Conservation (phyloP, 1,140 invertebrate genomes). For the Formica exsecta region DNA sequence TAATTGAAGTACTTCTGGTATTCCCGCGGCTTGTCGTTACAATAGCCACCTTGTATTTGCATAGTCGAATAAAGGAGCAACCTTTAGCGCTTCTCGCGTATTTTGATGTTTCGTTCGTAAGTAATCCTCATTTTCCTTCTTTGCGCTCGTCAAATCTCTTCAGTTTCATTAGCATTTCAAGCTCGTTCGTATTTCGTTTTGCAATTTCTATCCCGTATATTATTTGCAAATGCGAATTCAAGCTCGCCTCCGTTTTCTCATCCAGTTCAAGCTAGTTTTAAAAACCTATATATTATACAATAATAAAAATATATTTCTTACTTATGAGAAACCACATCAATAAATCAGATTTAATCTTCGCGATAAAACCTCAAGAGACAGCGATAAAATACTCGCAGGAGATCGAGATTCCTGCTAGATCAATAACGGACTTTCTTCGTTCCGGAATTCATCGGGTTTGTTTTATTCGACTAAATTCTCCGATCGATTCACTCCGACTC, state of each 20-base stretch:
- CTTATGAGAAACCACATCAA: neutral
- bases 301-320: neutral
- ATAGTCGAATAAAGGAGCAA: slow-evolving; percentile 40
- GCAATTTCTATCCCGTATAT: neutral
- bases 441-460: slow-evolving; percentile 12
- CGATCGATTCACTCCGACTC: slow-evolving; percentile 13
- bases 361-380: neutral
- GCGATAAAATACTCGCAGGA: neutral
- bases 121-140: neutral
- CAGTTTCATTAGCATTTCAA: slow-evolving; percentile 5
- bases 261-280: neutral
- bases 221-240: neutral
- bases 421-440: neutral
- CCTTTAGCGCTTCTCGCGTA: neutral
- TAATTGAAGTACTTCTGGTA: slow-evolving; percentile 55
- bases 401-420: slow-evolving; percentile 28
- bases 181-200: neutral
- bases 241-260: neutral
- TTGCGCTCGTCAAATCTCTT: neutral
- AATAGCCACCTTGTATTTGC: slow-evolving; percentile 47
- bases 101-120: neutral
- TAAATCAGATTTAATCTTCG: neutral
- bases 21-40: slow-evolving; percentile 31
- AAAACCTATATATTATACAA: neutral
- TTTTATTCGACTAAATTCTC: slow-evolving; percentile 39